Conservation (phyloP, 2,113 vertebrate species). For the Scartelaos histophorus region DNA sequence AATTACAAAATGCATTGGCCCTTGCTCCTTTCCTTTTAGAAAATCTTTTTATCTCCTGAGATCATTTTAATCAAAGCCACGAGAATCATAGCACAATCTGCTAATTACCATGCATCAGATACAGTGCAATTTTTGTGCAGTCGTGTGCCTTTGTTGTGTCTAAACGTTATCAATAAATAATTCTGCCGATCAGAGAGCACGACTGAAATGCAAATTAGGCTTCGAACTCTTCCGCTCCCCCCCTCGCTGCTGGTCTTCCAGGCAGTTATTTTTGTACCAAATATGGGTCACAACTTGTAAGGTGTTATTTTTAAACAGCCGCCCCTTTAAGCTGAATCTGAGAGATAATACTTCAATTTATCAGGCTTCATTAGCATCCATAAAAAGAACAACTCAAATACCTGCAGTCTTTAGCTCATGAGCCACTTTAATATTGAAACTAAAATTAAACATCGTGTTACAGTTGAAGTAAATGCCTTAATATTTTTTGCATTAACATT, state of each 20-base stretch:
- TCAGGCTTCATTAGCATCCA: slow-evolving; percentile 51
- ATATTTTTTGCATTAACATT: too few relatives aligned
- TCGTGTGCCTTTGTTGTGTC: slow-evolving; percentile 41
- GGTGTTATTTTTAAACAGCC: slow-evolving; percentile 74
- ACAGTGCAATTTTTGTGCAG: slow-evolving; percentile 3
- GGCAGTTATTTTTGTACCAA: slow-evolving; percentile 70
- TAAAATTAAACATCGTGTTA: background rate
- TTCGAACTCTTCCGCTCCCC: slow-evolving; percentile 43
- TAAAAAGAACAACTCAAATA: slow-evolving; percentile 40
- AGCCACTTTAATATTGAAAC: background rate
- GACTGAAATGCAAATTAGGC: slow-evolving; percentile 70
- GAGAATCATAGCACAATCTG: slow-evolving; percentile 21
- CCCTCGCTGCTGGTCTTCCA: slow-evolving; percentile 59
- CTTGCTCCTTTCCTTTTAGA: slow-evolving; percentile 18
- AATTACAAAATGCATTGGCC: background rate
- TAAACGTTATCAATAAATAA: slow-evolving; percentile 54
- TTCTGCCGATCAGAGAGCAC: slow-evolving; percentile 40
- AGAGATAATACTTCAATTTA: slow-evolving; percentile 59
- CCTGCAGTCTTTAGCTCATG: background rate
- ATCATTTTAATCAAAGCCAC: slow-evolving; percentile 20
- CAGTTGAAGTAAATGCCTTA: too few relatives aligned
- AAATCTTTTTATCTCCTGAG: slow-evolving; percentile 6
- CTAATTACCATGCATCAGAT: slow-evolving; percentile 38
- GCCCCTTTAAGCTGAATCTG: slow-evolving; percentile 68
- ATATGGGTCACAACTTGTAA: slow-evolving; percentile 76